phyloP scores from a whole-genome alignment of 2,888 invertebrate genomes.

The Zhuqinia jingwanae region DNA sequence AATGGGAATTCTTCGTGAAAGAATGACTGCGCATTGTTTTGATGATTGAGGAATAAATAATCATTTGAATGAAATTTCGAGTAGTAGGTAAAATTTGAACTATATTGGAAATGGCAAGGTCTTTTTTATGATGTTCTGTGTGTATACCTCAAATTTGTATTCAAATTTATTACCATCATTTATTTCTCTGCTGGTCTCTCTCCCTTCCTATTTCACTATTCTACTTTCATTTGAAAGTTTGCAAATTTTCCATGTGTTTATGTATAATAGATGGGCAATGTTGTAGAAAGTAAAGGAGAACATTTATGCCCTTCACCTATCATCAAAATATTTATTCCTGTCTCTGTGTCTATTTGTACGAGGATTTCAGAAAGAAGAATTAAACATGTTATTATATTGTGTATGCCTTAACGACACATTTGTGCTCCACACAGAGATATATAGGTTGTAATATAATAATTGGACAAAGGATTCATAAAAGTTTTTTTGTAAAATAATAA shows the following conservation, averaged over 20 bases:
- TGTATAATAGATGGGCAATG: constrained; percentile 27
- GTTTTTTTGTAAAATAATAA: constrained; percentile 17
- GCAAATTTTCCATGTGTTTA: constrained; percentile 48
- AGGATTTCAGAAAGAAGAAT: no score
- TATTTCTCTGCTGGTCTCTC: background rate
- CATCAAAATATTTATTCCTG: no score
- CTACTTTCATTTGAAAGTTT: constrained; percentile 52
- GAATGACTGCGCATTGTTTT: background rate
- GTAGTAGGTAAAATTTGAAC: background rate
- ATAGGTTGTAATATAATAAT: background rate
- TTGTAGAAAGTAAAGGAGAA: background rate
- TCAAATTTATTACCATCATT: constrained; percentile 38
- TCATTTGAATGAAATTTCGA: constrained; percentile 41
- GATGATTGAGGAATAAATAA: constrained; percentile 29
- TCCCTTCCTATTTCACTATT: background rate
- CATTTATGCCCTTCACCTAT: no score
- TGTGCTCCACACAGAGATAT: no score
- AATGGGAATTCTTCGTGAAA: constrained; percentile 46
- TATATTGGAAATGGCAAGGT: no score
- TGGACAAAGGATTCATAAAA: constrained; percentile 27
- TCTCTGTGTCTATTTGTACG: no score
- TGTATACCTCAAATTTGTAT: constrained; percentile 19
- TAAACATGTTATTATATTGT: no score
- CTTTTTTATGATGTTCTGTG: no score
- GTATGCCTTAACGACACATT: no score